Evolutionary conservation across 2,113 vertebrate species (phyloP).

Genomic region (Scomber japonicus): DNA sequence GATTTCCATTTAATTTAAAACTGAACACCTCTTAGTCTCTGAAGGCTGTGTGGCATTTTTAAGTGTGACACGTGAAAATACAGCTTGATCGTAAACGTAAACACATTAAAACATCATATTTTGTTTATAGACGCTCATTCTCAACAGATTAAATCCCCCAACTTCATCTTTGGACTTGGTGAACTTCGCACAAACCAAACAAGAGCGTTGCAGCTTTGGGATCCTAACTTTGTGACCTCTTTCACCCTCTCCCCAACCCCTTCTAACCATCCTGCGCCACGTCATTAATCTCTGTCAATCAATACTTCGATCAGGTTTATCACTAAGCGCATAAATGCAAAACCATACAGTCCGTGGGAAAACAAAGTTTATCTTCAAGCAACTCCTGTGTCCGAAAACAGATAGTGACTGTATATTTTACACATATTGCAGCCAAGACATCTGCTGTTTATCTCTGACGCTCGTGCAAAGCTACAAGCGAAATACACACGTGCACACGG

Average conservation of each 20-base stretch:
- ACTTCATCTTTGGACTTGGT: not conserved
- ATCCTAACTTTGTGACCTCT: slow-evolving; percentile 82
- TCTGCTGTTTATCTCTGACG: slow-evolving; percentile 34
- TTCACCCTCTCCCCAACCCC: slow-evolving; percentile 23
- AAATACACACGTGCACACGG: slow-evolving; percentile 11
- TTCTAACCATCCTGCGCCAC: slow-evolving; percentile 58
- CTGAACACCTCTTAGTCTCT: not conserved
- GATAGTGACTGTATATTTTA: slow-evolving; percentile 34
- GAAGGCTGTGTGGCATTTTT: not conserved
- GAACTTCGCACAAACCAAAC: slow-evolving; percentile 33
- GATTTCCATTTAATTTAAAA: not conserved
- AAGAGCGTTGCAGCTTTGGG: slow-evolving; percentile 31
- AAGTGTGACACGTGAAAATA: not conserved
- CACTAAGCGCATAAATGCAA: slow-evolving; percentile 84
- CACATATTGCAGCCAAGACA: slow-evolving; percentile 1
- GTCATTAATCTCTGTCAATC: slow-evolving; percentile 89
- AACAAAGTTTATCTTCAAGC: slow-evolving; percentile 77
- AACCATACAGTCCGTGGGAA: slow-evolving; percentile 84
- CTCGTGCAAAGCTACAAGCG: not conserved
- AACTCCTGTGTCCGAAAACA: slow-evolving; percentile 44
- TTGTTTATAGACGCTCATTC: too few relatives aligned
- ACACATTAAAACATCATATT: not conserved
- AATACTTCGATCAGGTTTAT: slow-evolving; percentile 87
- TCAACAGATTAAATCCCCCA: not conserved
- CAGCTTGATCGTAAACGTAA: too few relatives aligned